Evolutionary conservation across 2,113 vertebrate species (phyloP), one percentile per base, ranked within the genome.

Genomic region (Alethe diademata): DNA sequence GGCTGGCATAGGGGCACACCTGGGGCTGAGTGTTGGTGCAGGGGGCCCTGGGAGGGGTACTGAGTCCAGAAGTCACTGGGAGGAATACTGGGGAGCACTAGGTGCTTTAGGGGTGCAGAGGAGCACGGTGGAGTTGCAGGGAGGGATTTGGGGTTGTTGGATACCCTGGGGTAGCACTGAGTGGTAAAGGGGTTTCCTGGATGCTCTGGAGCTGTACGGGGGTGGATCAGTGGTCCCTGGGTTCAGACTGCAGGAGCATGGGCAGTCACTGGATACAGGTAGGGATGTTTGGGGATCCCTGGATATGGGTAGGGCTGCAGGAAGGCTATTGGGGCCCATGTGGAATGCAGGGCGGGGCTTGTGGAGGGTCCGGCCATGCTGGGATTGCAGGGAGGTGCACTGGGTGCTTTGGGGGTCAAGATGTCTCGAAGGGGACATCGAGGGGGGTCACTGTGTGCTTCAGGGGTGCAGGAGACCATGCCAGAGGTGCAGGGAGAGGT

Each of bases 71-170:
- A 65, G 40, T 64, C 29, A 42, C 19, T 78, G 40, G 14, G 23
- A 60, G 12, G 8, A 20, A 38, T 38, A 6, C 14, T 51, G 12
- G 31, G 24, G 19, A 13, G 2, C 11, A 35, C 33, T 31, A 38
- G 57, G 38, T 76, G 31, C 22, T 70, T 75, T 62, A 23, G 22
- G 38, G n/a, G 19, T 70, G 47, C 47, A 70, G n/a, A 58, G 40
- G 28, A 38, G 23, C 43, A 50, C 0, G 3, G 14, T 35, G 40
- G 78, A 69, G 40, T 31, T 33, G 33, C 0, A 0, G 42, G 26
- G 53, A 20, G 12, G 22, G 9, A 4, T 11, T 67, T 10, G 25
- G 43, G 51, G 12, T 65, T 18, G 8, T 56, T 72, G 35, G 31
- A 65, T 16, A 31, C 40, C 20, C 22, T 40, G 35, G 47, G 19